Evolutionary conservation across 2,113 vertebrate genomes (phyloP).

Genomic region (Cranoglanis bouderius): DNA sequence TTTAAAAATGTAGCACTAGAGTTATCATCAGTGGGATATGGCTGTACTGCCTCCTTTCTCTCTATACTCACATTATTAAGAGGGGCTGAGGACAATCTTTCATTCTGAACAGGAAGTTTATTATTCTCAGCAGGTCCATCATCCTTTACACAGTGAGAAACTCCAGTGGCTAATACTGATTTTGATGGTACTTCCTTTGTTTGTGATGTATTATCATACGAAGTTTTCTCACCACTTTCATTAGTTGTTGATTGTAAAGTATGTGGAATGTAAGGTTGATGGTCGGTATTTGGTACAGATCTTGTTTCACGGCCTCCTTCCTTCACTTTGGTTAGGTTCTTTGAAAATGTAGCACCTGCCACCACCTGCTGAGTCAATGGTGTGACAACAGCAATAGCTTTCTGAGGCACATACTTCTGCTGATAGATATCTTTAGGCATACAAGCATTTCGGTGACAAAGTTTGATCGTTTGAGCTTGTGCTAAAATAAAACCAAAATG

Average conservation of each 20-base stretch:
- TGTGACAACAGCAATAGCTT: conserved; percentile 45
- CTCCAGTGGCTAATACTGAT: not conserved
- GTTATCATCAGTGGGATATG: not conserved
- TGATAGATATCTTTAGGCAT: not conserved
- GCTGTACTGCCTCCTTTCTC: not conserved
- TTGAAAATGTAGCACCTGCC: not conserved
- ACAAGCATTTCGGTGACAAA: not conserved
- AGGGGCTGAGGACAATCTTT: not conserved
- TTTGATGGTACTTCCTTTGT: not conserved
- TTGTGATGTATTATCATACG: not conserved
- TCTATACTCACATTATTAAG: not conserved
- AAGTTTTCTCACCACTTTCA: not conserved
- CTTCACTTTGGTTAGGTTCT: not conserved
- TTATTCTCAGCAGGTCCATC: not conserved
- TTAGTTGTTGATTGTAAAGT: not conserved
- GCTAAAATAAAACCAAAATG: not conserved
- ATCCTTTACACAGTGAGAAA: not conserved
- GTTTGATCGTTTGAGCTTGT: not conserved
- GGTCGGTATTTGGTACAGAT: not conserved
- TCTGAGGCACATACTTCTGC: conserved; percentile 24
- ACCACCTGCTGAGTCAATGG: conserved; percentile 30
- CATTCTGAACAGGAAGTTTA: not conserved
- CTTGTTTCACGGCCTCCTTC: not conserved
- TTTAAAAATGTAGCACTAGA: not conserved
- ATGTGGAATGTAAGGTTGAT: not conserved